Evolutionary conservation across 2,113 vertebrate species (phyloP), one percentile per base, ranked within the genome.

Genomic region (Theristicus caerulescens): DNA sequence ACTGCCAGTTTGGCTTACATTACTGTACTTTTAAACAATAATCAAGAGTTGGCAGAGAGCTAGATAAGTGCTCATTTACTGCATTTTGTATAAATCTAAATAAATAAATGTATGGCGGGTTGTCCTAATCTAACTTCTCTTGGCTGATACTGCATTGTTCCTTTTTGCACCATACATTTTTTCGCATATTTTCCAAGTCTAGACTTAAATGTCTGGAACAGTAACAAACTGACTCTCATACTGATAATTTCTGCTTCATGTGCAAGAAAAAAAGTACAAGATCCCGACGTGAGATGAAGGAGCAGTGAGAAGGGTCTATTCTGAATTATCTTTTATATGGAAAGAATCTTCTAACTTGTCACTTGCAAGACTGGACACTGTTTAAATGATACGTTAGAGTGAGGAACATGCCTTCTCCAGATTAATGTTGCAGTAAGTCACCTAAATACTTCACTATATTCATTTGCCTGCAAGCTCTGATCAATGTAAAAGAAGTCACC

Each of bases 1-100:
- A 93, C 79, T 88, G 90, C 85, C 92, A 96, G 59, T 73, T 97
- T 90, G 94, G 82, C 71, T 96, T 90, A 83, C 71, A 72, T 64
- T 85, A 76, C 49, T 3, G 6, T 85, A 85, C 61, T 95, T 96
- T 95, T 62, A 96, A 95, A 96, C 69, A 95, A 93, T 74, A 94
- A 92, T 83, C 82, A 84, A 47, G 82, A 95, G 72, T 84, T 86
- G 59, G 79, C 92, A 96, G 86, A 94, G 59, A 73, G 55, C 40
- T 83, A 88, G 71, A 62, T 73, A 95, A 86, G 67, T 83, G 76
- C 38, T 96, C 32, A 73, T 92, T 95, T 93, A 57, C 31, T 79
- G 65, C 47, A 86, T 78, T 94, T 86, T 84, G 59, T 93, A 52
- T 46, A 78, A 92, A 88, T 93, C 55, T 88, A 91, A 95, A 93